Base-by-base conservation (phyloP, 1,140 invertebrate species). In the Micrasema minimum region DNA sequence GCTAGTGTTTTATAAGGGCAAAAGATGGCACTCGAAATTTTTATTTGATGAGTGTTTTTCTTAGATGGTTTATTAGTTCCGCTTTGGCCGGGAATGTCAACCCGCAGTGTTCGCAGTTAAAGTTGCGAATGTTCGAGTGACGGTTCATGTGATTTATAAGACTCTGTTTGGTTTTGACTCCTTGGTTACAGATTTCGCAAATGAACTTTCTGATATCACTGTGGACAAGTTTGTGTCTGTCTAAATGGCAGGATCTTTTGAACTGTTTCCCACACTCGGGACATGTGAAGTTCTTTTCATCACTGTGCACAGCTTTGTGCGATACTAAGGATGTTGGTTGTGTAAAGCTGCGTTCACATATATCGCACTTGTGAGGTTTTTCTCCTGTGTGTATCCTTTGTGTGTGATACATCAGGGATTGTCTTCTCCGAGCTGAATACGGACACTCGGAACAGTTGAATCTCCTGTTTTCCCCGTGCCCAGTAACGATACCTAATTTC, bases 221-320 rank as follows among this genome's bases (percentile, higher is more conserved):
- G 78, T 85, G 83, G 5, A 85, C 82, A 45, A 77, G 68, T 22
- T 79, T 72, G 69, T 85, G 82, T 20, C 78, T 80, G 71, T 83
- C 82, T 20, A 83, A 77, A 50, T 80, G 76, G 59, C 79, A 80
- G 23, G 80, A 79, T 77, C 80, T 79, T 75, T 88, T 87, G 79
- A 89, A 90, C 78, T 87, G 86, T 76, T 88, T 87, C 11, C 88
- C 87, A 79, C 89, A 90, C 37, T 85, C 71, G 18, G 85, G 78
- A 77, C 90, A 91, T 26, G 85, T 89, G 74, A 83, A 89, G 53
- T 84, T 81, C 46, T 77, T 81, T 26, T 72, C 71, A 41, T 76
- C 77, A 61, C 80, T 83, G 64, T 88, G 87, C 37, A 79, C 86
- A 72, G 81, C 83, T 14, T 76, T 72, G 77, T 87, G 86, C 23